Conservation (phyloP, 2,113 vertebrate genomes). For the Elachura formosa region DNA sequence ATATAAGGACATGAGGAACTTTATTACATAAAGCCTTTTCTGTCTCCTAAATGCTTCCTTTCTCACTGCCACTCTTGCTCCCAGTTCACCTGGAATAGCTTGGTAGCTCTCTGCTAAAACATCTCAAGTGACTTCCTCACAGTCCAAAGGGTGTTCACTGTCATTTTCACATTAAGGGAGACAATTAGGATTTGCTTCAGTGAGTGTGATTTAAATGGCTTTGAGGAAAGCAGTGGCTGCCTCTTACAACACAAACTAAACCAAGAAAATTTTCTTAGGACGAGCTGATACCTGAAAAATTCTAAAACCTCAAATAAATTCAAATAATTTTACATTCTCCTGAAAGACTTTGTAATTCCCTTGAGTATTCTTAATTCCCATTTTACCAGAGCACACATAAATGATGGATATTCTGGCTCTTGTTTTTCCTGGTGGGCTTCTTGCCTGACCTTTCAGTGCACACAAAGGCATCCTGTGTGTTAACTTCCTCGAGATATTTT, state of each 20-base stretch:
- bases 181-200: background rate
- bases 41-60: conserved; percentile 31
- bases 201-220: background rate
- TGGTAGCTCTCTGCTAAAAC: background rate
- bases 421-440: background rate
- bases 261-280: background rate
- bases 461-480: fast-evolving
- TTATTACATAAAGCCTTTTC: conserved; percentile 65
- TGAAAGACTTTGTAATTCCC: background rate
- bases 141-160: background rate
- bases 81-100: background rate
- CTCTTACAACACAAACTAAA: background rate
- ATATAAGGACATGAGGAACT: conserved; percentile 58
- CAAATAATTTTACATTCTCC: background rate
- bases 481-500: background rate
- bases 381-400: background rate
- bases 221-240: background rate
- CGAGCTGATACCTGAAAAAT: background rate
- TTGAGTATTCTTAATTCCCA: background rate
- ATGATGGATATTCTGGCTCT: background rate
- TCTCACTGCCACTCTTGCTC: conserved; percentile 37
- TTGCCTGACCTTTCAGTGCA: background rate
- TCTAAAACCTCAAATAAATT: background rate
- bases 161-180: background rate
- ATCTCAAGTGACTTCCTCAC: background rate